These are phyloP conservation scores for Sycobia sp. DNA, from an alignment of 1,140 invertebrate species.

Conservation along the genomic window DNA sequence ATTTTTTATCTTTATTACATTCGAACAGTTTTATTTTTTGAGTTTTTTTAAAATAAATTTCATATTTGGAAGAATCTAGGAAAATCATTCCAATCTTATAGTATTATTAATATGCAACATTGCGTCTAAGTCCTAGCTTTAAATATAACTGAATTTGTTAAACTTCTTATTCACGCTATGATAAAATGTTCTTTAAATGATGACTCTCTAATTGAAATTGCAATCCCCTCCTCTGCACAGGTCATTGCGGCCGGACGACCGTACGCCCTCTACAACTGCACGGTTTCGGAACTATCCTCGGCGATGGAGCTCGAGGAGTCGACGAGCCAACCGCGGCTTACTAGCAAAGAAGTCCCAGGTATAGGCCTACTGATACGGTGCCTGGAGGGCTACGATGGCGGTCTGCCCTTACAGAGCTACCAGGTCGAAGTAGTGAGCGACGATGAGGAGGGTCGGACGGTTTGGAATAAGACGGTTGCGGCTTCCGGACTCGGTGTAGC, in stretches of 20 bases:
- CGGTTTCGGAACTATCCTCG: conserved; percentile 58
- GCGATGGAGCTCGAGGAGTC: conserved; percentile 44
- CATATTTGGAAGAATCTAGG: too few relatives aligned
- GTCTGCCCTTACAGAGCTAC: conserved; percentile 76
- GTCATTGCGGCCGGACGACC: conserved; percentile 73
- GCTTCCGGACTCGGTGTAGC: conserved; percentile 56
- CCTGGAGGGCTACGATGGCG: conserved; percentile 83
- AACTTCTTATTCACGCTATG: too few relatives aligned
- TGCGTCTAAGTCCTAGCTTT: too few relatives aligned
- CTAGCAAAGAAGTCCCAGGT: conserved; percentile 48
- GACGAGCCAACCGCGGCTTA: background rate
- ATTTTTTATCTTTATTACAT: too few relatives aligned
- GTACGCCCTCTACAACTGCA: conserved; percentile 84
- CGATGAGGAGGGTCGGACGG: conserved; percentile 40
- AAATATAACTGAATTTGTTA: too few relatives aligned
- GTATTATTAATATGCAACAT: too few relatives aligned
- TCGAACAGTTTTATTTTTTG: too few relatives aligned
- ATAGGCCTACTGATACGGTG: conserved; percentile 73
- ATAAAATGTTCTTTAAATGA: too few relatives aligned
- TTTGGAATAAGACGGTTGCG: conserved; percentile 47
- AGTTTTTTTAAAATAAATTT: too few relatives aligned
- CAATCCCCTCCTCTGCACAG: conserved; percentile 32
- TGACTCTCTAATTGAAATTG: too few relatives aligned
- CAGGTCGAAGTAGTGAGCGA: conserved; percentile 73
- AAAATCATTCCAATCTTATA: too few relatives aligned